A percentile compares a stretch with the other conserved stretches of the same genome.
phyloP scores from a whole-genome alignment of 2,888 invertebrate genomes.

The Athalia circularis region DNA sequence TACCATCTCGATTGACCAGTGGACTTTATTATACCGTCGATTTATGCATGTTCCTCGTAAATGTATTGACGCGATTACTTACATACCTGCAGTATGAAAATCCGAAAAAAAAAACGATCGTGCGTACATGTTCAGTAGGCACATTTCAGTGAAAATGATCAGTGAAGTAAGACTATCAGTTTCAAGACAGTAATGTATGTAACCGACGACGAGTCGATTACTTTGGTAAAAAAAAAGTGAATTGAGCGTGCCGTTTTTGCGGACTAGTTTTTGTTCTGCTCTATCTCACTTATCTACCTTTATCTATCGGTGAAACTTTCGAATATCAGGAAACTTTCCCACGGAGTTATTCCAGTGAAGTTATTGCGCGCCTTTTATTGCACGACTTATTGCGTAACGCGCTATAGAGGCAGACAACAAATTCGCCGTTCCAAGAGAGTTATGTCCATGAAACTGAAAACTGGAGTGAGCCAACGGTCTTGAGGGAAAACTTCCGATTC shows the following conservation, averaged over 20 bases:
- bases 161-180: no score
- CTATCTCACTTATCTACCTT: slow-evolving; percentile 11
- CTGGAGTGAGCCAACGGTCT: slow-evolving; percentile 41
- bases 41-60: slow-evolving; percentile 2
- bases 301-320: slow-evolving; percentile 19
- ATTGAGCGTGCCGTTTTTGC: background rate
- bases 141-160: no score
- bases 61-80: slow-evolving; percentile 23
- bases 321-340: slow-evolving; percentile 35
- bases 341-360: slow-evolving; percentile 52
- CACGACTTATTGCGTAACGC: slow-evolving; percentile 66
- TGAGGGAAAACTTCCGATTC: slow-evolving; percentile 47
- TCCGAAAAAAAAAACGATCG: background rate
- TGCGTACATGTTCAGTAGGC: no score
- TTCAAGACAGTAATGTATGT: no score
- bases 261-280: background rate
- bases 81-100: slow-evolving; percentile 5
- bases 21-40: slow-evolving; percentile 4
- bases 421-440: slow-evolving; percentile 57
- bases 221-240: no score
- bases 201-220: no score
- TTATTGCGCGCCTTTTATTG: slow-evolving; percentile 68
- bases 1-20: slow-evolving; percentile 25
- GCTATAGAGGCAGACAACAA: slow-evolving; percentile 62
- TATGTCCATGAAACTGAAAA: slow-evolving; percentile 44